Evolutionary conservation across 2,888 invertebrate genomes (phyloP).

Genomic region (Napeogenes inachia): DNA sequence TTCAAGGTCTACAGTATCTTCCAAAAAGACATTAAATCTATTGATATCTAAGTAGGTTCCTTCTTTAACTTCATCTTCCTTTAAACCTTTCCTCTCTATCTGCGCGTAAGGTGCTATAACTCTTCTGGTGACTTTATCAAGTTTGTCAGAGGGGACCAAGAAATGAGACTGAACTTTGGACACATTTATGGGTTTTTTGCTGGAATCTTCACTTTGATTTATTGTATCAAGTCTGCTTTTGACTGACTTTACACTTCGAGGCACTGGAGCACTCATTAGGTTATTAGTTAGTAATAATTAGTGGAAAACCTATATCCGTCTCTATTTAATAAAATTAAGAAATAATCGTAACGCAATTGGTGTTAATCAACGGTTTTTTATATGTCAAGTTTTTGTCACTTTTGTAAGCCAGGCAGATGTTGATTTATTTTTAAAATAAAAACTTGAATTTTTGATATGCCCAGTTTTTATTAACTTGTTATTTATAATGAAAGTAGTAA

Average conservation of each 20-base stretch:
- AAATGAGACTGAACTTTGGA: slow-evolving; percentile 61
- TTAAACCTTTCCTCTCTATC: slow-evolving; percentile 61
- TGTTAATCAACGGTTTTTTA: too few relatives aligned
- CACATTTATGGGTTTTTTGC: slow-evolving; percentile 19
- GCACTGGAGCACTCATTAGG: slow-evolving; percentile 43
- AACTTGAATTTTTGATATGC: too few relatives aligned
- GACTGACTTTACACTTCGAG: slow-evolving; percentile 45
- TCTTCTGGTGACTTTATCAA: slow-evolving; percentile 75
- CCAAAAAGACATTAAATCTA: slow-evolving; percentile 70
- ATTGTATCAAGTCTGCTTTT: slow-evolving; percentile 49
- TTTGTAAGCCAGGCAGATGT: too few relatives aligned
- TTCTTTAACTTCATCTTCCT: slow-evolving; percentile 53
- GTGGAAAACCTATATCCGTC: too few relatives aligned
- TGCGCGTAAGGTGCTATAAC: slow-evolving; percentile 79
- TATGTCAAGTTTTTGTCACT: too few relatives aligned
- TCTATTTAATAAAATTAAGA: too few relatives aligned
- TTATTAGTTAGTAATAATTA: too few relatives aligned
- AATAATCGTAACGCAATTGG: too few relatives aligned
- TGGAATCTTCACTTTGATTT: slow-evolving; percentile 26
- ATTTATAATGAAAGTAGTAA: too few relatives aligned
- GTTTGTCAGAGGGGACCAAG: slow-evolving; percentile 60
- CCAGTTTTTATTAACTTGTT: too few relatives aligned
- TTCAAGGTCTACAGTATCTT: slow-evolving; percentile 76
- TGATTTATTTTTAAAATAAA: too few relatives aligned
- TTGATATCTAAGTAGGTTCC: slow-evolving; percentile 63